phyloP scores from a whole-genome alignment of 2,797 vertebrate species.

The Mallotus villosus region DNA sequence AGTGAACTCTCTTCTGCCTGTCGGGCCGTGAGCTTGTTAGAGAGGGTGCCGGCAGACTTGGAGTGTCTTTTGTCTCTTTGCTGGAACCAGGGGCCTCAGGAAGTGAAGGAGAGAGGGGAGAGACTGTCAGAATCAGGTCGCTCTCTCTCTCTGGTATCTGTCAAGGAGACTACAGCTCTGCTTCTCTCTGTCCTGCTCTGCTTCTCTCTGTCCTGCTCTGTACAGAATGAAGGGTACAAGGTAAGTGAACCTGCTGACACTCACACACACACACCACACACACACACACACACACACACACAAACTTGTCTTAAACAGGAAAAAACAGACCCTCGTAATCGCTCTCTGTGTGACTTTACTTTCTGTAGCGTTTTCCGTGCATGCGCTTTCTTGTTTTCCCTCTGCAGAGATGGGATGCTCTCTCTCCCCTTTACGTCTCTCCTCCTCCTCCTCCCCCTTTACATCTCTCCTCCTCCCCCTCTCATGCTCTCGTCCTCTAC shows the following conservation, averaged over 20 bases:
- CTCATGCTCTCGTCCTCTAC: slow-evolving; percentile 54
- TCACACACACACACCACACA: slow-evolving; percentile 22
- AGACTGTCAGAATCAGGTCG: slow-evolving; percentile 62
- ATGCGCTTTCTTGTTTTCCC: slow-evolving; percentile 37
- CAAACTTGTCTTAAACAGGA: too few relatives aligned
- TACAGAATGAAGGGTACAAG: slow-evolving; percentile 76
- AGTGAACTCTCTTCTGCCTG: slow-evolving; percentile 57
- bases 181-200: slow-evolving; percentile 44
- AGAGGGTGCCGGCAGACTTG: slow-evolving; percentile 59
- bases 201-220: slow-evolving; percentile 44
- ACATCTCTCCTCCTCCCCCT: slow-evolving; percentile 30
- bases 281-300: not conserved
- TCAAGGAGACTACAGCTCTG: slow-evolving; percentile 65
- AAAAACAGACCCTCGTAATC: slow-evolving; percentile 34
- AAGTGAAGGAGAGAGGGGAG: slow-evolving; percentile 65
- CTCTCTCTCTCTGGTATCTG: slow-evolving; percentile 43
- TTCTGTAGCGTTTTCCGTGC: slow-evolving; percentile 30
- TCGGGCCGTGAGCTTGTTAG: slow-evolving; percentile 60
- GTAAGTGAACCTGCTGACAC: slow-evolving; percentile 68
- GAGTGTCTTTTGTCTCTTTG: slow-evolving; percentile 76
- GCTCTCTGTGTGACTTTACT: slow-evolving; percentile 24
- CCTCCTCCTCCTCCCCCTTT: slow-evolving; percentile 5
- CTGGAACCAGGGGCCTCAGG: slow-evolving; percentile 64
- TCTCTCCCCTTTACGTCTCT: slow-evolving; percentile 58
- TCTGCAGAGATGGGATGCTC: slow-evolving; percentile 64